Conservation (phyloP, 2,113 vertebrate species). For the Ceratotherium simum region DNA sequence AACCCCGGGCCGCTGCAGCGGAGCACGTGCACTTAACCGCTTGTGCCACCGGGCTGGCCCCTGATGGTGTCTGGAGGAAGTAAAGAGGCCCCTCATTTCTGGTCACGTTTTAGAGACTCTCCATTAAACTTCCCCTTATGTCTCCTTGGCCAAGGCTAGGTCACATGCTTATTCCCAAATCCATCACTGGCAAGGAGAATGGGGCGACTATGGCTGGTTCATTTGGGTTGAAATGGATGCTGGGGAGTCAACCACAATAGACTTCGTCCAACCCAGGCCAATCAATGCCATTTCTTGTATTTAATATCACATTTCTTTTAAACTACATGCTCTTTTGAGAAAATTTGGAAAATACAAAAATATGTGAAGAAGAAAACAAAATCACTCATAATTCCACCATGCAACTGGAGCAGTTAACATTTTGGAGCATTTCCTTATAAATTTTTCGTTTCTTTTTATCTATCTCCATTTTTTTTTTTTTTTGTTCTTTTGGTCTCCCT, state of each 20-base stretch:
- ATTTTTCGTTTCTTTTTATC: neutral
- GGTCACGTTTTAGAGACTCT: neutral
- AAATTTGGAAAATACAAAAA: neutral
- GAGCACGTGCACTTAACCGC: too few species aligned
- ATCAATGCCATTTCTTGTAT: neutral
- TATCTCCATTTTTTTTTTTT: neutral
- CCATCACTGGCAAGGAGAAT: neutral
- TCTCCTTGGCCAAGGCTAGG: neutral
- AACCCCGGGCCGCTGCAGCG: too few species aligned
- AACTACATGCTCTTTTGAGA: neutral
- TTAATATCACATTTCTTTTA: neutral
- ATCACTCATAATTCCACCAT: neutral
- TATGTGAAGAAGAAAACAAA: neutral
- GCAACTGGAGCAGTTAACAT: neutral
- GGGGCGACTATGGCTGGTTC: neutral
- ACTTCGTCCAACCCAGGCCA: neutral
- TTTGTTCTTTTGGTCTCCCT: neutral
- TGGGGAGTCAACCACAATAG: neutral
- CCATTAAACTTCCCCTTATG: neutral
- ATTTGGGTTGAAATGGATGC: neutral
- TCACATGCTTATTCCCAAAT: neutral
- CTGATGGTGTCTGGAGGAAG: neutral
- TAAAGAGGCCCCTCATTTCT: neutral
- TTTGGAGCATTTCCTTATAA: neutral
- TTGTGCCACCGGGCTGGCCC: too few species aligned